Conservation (phyloP, 2,888 invertebrate species). For the Dione juno region DNA sequence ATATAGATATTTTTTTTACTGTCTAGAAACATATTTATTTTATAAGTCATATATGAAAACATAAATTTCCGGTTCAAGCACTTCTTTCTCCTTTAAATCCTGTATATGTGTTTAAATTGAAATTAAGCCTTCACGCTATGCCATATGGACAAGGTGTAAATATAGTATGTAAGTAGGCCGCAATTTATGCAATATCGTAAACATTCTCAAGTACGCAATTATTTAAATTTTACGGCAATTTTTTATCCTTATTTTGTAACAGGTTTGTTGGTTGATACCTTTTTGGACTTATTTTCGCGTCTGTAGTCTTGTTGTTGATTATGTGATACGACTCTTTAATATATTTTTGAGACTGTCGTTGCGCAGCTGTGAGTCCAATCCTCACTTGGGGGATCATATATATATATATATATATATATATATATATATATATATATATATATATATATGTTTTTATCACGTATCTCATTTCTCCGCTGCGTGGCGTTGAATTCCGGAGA, state of each 20-base stretch:
- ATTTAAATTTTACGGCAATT: constrained; percentile 34
- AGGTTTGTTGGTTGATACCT: constrained; percentile 25
- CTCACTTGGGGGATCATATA: too few species aligned
- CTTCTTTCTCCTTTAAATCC: background rate
- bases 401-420: too few species aligned
- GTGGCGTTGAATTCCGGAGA: too few species aligned
- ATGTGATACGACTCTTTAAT: background rate
- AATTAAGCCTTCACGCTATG: background rate
- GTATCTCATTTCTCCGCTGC: too few species aligned
- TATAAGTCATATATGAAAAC: too few species aligned
- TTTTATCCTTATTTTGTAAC: constrained; percentile 32
- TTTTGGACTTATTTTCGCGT: constrained; percentile 25
- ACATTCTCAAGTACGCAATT: constrained; percentile 34
- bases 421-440: too few species aligned
- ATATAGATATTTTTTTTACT: too few species aligned
- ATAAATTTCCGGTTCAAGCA: too few species aligned
- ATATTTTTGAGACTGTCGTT: too few species aligned
- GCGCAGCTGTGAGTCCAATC: too few species aligned
- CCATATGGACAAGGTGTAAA: constrained; percentile 3
- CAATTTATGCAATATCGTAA: constrained; percentile 35
- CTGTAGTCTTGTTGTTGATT: background rate
- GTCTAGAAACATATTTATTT: too few species aligned
- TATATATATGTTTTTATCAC: too few species aligned
- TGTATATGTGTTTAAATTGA: background rate
- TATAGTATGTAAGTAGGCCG: constrained; percentile 18